A percentile compares a stretch with the other conserved stretches of the same genome.
Conservation (phyloP, 2,888 invertebrate genomes). For the Pomacea canaliculata region DNA sequence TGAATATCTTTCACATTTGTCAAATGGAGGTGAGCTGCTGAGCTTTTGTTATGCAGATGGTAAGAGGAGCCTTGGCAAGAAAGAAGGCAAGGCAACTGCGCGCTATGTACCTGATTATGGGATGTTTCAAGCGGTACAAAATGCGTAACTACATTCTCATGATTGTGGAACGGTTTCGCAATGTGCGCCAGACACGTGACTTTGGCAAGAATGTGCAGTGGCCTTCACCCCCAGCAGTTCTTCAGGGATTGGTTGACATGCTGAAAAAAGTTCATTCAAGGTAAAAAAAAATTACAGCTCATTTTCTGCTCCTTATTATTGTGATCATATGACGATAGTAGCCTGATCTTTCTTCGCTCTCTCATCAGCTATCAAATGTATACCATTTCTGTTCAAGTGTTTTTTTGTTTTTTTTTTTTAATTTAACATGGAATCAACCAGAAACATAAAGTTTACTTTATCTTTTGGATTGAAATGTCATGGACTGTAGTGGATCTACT, state of each 20-base stretch:
- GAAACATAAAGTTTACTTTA: too few relatives aligned
- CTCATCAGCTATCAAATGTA: too few relatives aligned
- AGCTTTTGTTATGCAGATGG: conserved; percentile 70
- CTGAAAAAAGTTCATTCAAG: conserved; percentile 64
- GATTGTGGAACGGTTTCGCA: conserved; percentile 76
- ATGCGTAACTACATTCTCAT: conserved; percentile 79
- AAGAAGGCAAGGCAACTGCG: conserved; percentile 85
- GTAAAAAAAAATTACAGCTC: conserved; percentile 37
- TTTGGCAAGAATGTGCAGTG: conserved; percentile 84
- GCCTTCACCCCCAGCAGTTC: conserved; percentile 83
- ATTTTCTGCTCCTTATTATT: not conserved
- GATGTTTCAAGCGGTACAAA: conserved; percentile 85
- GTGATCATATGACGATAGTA: too few relatives aligned
- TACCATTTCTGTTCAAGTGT: too few relatives aligned
- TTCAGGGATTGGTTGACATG: conserved; percentile 74
- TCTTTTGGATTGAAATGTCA: too few relatives aligned
- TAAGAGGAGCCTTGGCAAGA: conserved; percentile 86
- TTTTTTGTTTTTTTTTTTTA: too few relatives aligned
- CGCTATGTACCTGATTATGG: conserved; percentile 86
- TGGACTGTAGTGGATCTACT: too few relatives aligned
- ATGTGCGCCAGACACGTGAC: conserved; percentile 71
- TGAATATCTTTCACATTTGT: too few relatives aligned
- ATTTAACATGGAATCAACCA: too few relatives aligned
- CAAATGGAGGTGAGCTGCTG: too few relatives aligned
- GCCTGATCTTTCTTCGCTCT: too few relatives aligned